Percentiles rank a stretch among this genome's conserved stretches.
These are phyloP conservation scores for Zelostemma sp. DNA, from an alignment of 1,140 invertebrate genomes.

Conservation along the genomic window DNA sequence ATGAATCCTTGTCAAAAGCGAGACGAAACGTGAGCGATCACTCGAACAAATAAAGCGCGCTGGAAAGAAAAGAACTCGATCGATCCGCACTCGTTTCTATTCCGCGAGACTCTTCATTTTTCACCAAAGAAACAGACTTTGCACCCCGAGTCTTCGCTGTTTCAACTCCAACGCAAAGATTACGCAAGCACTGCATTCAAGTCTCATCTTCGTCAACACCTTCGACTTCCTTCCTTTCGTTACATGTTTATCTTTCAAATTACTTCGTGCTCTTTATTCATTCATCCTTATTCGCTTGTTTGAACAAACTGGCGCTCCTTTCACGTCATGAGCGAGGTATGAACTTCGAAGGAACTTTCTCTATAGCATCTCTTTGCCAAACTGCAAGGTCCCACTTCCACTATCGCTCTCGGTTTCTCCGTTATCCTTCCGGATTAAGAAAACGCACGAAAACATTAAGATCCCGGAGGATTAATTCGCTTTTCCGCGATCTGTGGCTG, in stretches of 20 bases:
- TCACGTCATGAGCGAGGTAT: not conserved
- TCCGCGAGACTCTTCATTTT: not conserved
- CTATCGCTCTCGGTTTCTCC: conserved; percentile 5
- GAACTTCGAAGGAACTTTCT: not conserved
- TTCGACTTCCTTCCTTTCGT: not conserved
- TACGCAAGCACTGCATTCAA: not conserved
- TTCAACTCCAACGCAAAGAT: not conserved
- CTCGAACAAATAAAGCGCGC: not conserved
- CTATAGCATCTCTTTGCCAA: not conserved
- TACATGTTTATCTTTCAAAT: not conserved
- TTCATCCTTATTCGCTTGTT: not conserved
- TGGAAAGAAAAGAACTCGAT: not conserved
- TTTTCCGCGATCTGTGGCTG: too few relatives aligned
- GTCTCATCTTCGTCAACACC: not conserved
- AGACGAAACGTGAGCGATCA: too few relatives aligned
- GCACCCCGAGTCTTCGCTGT: not conserved
- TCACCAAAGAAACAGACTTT: not conserved
- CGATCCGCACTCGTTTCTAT: not conserved
- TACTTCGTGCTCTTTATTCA: not conserved
- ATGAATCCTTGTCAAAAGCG: too few relatives aligned
- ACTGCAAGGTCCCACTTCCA: not conserved
- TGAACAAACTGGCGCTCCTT: not conserved
- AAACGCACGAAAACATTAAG: too few relatives aligned
- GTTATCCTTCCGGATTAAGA: not conserved
- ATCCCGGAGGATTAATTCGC: too few relatives aligned